Percentiles rank a stretch among this genome's conserved stretches.
These are phyloP conservation scores for Adineta ricciae DNA, from an alignment of 2,888 invertebrate genomes.

Conservation along the genomic window DNA sequence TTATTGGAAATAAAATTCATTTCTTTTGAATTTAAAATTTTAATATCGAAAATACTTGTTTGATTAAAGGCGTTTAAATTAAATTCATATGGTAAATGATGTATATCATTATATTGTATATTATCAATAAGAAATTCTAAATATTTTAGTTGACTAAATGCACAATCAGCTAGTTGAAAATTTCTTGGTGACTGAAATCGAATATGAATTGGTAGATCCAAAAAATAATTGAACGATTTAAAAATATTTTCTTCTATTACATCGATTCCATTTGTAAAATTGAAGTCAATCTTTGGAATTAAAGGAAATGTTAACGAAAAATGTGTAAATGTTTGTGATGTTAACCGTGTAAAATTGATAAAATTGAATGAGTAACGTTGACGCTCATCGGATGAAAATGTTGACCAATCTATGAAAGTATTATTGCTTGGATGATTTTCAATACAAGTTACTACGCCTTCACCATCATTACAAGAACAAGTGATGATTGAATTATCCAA, in stretches of 20 bases:
- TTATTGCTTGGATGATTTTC: neutral
- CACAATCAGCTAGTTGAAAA: neutral
- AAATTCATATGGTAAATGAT: neutral
- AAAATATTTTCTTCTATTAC: neutral
- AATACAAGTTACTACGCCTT: neutral
- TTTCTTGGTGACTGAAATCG: neutral
- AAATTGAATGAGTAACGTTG: neutral
- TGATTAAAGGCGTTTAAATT: neutral
- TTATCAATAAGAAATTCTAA: neutral
- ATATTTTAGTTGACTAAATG: neutral
- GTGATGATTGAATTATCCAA: neutral
- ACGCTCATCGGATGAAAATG: neutral
- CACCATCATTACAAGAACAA: neutral
- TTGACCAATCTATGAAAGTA: neutral
- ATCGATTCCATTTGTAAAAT: neutral
- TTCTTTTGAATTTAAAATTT: too few relatives aligned
- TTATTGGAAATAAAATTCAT: neutral
- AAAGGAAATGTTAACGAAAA: neutral
- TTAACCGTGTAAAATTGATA: neutral
- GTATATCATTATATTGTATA: neutral
- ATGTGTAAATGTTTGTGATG: neutral
- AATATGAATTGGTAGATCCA: neutral
- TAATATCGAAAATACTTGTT: too few relatives aligned
- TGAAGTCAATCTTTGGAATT: neutral
- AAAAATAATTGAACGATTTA: neutral